These are phyloP conservation scores for Leptinotarsa texana DNA, from an alignment of 1,140 invertebrate genomes.

Conservation along the genomic window DNA sequence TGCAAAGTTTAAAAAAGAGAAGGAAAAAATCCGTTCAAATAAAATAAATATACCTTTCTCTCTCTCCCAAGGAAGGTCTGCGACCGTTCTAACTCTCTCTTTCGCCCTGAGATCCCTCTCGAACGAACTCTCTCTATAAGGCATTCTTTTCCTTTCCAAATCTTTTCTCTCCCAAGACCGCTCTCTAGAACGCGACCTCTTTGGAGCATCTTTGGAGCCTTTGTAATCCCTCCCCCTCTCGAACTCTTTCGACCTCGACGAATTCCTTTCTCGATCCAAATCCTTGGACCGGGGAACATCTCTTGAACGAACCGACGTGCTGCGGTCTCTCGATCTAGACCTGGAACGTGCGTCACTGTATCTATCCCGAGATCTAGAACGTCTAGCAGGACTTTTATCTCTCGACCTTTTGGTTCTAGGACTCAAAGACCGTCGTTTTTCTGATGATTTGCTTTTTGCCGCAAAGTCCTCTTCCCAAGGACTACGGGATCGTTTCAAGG, in stretches of 20 bases:
- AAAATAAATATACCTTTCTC: conserved; percentile 27
- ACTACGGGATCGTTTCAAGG: conserved; percentile 44
- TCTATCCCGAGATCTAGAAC: not conserved
- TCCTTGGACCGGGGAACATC: conserved; percentile 27
- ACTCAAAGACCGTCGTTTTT: not conserved
- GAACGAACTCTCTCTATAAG: conserved; percentile 33
- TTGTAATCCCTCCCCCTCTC: conserved; percentile 13
- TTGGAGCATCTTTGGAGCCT: not conserved
- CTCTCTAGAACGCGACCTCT: conserved; percentile 31
- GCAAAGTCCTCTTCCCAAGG: conserved; percentile 48
- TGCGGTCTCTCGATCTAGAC: conserved; percentile 5
- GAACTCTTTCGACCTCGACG: conserved; percentile 16
- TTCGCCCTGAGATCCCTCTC: conserved; percentile 36
- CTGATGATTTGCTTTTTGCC: not conserved
- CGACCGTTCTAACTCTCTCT: conserved; percentile 40
- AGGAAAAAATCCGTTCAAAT: too few relatives aligned
- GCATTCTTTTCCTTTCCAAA: conserved; percentile 9
- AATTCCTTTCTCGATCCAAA: not conserved
- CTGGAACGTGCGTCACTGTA: not conserved
- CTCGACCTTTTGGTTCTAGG: conserved; percentile 16
- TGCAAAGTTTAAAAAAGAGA: too few relatives aligned
- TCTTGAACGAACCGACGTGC: not conserved
- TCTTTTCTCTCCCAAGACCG: conserved; percentile 33
- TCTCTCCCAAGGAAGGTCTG: conserved; percentile 41
- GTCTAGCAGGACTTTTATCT: conserved; percentile 17